Base-by-base conservation (phyloP, 2,888 invertebrate species). In the Dryobotodes eremita region DNA sequence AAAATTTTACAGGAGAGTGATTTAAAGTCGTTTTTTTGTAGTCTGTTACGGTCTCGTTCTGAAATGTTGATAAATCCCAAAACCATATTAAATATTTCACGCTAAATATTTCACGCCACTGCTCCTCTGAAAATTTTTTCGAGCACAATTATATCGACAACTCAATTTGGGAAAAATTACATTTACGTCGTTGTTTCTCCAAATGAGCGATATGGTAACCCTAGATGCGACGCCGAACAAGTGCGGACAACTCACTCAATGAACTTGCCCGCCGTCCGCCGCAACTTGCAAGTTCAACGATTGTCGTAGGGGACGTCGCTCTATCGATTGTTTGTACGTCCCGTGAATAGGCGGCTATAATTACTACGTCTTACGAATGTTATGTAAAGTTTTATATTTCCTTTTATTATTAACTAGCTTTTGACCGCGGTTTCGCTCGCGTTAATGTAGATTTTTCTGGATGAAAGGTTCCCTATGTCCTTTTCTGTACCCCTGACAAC, bases 211-310 rank as follows among this genome's bases (percentile, higher is more conserved):
- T n/a, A n/a, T n/a, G n/a, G n/a, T n/a, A n/a, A n/a, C n/a, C n/a
- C n/a, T n/a, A n/a, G 85, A 88, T 86, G 75, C 13, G 85, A 86
- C 31, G 75, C 76, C 77, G 64, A 68, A 86, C 76, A 88, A 88
- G 64, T 79, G 73, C 82, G n/a, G 84, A 81, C 88, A 89, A 88
- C 68, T 85, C 87, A 86, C 70, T 70, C 74, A 68, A 48, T 85
- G 86, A 88, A 86, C 86, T 88, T 86, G 83, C n/a, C 75, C 77
- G 70, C 31, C 62, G 75, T 7, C 42, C 73, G 59, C 10, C 59
- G 26, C 26, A 48, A 86, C 84, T 88, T 71, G 71, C 79, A 83
- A 88, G 89, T 89, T 88, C 87, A 87, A 68, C 66, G 77, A 73
- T 88, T 79, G 79, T 83, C 82, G 77, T 71, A 76, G 62, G 62